Evolutionary conservation across 1,140 invertebrate genomes (phyloP).

Genomic region (Heliconius hewitsoni): DNA sequence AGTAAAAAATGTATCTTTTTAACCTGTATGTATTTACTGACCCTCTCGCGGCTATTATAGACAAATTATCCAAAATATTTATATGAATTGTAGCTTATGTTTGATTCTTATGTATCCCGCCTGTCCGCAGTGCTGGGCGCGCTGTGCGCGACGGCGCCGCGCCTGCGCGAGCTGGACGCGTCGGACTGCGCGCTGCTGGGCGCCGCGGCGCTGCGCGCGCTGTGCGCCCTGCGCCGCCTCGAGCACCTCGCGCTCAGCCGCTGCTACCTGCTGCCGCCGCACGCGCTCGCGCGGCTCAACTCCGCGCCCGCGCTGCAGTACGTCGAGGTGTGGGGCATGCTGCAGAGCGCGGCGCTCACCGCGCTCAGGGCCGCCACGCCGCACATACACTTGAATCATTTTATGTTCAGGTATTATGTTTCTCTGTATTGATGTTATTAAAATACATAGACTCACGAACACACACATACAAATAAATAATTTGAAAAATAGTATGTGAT

Average conservation of each 20-base stretch:
- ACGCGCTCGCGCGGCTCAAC: constrained; percentile 65
- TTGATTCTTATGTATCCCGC: too few relatives aligned
- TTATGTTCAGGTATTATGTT: constrained; percentile 76
- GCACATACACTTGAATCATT: constrained; percentile 81
- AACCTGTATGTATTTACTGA: too few relatives aligned
- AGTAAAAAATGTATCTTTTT: constrained; percentile 53
- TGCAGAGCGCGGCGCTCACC: constrained; percentile 83
- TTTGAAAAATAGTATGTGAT: too few relatives aligned
- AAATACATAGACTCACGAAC: too few relatives aligned
- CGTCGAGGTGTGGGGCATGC: constrained; percentile 89
- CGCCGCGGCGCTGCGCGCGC: constrained; percentile 80
- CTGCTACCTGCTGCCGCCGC: constrained; percentile 88
- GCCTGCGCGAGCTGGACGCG: constrained; percentile 91
- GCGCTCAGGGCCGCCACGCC: constrained; percentile 82
- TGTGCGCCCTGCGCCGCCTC: constrained; percentile 86
- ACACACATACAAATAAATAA: too few relatives aligned
- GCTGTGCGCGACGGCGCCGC: constrained; percentile 84
- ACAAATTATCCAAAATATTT: too few relatives aligned
- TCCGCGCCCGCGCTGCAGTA: constrained; percentile 83
- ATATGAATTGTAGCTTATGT: too few relatives aligned
- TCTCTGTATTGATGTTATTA: background rate
- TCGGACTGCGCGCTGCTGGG: constrained; percentile 91
- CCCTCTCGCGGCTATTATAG: too few relatives aligned
- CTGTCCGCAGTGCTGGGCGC: constrained; percentile 83
- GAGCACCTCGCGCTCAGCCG: constrained; percentile 92